Percentiles rank a stretch among this genome's conserved stretches.
phyloP scores from a whole-genome alignment of 92 coral and sea anemone genomes.

The Porites lobata region DNA sequence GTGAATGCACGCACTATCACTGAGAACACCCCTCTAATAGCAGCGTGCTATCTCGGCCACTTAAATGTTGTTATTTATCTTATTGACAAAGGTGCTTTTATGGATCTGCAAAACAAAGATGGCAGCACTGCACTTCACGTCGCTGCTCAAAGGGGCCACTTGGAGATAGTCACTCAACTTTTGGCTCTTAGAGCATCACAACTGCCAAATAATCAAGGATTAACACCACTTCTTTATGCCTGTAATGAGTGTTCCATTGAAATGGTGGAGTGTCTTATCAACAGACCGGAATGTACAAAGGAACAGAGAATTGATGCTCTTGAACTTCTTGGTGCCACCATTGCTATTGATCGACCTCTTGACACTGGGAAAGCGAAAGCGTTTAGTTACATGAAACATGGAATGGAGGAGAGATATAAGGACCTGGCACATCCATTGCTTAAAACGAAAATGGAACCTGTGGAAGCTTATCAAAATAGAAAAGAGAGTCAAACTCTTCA shows the following conservation, averaged over 20 bases:
- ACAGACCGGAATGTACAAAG: constrained; percentile 46
- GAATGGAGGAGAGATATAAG: constrained; percentile 60
- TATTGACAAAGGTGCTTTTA: too few relatives aligned
- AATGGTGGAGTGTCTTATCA: constrained; percentile 67
- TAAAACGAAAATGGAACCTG: constrained; percentile 4
- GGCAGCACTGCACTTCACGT: constrained; percentile 74
- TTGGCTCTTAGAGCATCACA: constrained; percentile 53
- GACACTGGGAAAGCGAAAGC: constrained; percentile 37
- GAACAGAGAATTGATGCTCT: constrained; percentile 55
- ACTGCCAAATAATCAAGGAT: constrained; percentile 58
- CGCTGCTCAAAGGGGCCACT: constrained; percentile 71
- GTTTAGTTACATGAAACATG: constrained; percentile 58
- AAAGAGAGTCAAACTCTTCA: too few relatives aligned
- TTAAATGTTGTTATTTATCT: too few relatives aligned
- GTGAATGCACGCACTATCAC: constrained; percentile 70
- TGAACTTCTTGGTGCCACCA: constrained; percentile 80
- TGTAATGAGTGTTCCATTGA: constrained; percentile 72
- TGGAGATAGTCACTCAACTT: constrained; percentile 69
- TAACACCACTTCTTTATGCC: constrained; percentile 77
- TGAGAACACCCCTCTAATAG: constrained; percentile 2
- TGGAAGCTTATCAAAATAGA: too few relatives aligned
- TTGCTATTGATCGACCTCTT: constrained; percentile 73
- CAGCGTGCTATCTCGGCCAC: too few relatives aligned
- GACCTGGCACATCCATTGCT: constrained; percentile 15
- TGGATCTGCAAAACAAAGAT: too few relatives aligned